Base-by-base conservation (phyloP, 2,797 vertebrate genomes). In the Enteromius thamalakanensis region DNA sequence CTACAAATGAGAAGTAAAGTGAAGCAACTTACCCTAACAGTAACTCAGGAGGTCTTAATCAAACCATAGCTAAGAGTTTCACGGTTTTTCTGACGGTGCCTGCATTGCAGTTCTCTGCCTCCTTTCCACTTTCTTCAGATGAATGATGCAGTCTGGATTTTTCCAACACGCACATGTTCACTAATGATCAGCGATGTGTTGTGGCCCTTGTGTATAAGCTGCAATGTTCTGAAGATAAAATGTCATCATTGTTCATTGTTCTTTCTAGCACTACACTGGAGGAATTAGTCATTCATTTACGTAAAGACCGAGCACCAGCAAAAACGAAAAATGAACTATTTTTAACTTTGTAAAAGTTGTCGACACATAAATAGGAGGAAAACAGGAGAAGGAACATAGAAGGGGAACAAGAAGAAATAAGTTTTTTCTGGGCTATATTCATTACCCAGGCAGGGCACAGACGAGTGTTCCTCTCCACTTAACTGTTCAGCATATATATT, bases 401-500 rank as follows among this genome's bases (percentile, higher is more conserved):
- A 77, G 72, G 85, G 80, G 71, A 72, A 69, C 51, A 53, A 78
- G 14, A 64, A 76, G 47, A 75, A 79, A 76, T 84, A 45, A 68
- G 83, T 90, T 90, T 91, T 90, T 26, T 26, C 64, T 75, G 85
- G 83, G 90, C 80, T 82, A 84, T 90, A 90, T 85, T 90, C 78
- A 81, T 89, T 81, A 79, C 78, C 49, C 72, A 47, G 40, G 86
- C 64, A 69, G 64, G 74, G 80, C 40, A 77, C 84, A 80, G 87
- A 87, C 84, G 82, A 87, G 79, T 81, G 87, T 88, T 90, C 87
- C 88, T 91, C 87, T 78, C 86, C 88, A 91, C 88, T 91, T 91
- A 91, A 89, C 89, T 91, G 89, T 87, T 91, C 87, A 89, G 91
- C 90, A 92, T 91, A 91, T 93, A 92, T 93, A 93, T 93, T 91